Base-by-base conservation (phyloP, 2,888 invertebrate species). In the Steinernema carpocapsae region DNA sequence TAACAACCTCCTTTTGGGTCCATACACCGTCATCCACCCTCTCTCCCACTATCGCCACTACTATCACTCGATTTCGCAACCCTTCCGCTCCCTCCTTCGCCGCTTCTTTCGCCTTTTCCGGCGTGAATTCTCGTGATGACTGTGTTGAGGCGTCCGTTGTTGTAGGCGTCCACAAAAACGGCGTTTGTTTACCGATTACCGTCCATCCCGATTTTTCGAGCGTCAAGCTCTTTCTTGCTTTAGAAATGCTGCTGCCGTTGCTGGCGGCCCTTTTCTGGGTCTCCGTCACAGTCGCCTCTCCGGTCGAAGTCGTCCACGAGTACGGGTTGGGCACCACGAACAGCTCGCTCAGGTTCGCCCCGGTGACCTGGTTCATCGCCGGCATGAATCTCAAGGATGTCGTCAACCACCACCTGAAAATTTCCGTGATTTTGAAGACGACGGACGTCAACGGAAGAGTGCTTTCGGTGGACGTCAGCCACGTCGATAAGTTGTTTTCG, bases 241-340 rank as follows among this genome's bases (percentile, higher is more conserved):
- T 14, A 48, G 48, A 48, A 48, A 48, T 48, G 48, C 17, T 14
- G 22, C 32, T 37, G 26, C 64, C 64, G 29, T 37, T 64, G 26
- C 17, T 64, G 64, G 64, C 32, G 64, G 29, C 37, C 29, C 64
- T 64, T 26, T n/a, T 64, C 17, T 29, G 64, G 64, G 32, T 32
- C 64, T 29, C 64, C 32, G 22, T 32, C 17, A 19, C 64, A 32
- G 64, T 64, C 17, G 17, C 64, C 32, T 64, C 32, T 7, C 2
- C 64, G 64, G 64, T 32, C 32, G 64, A 64, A 64, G 64, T 64
- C 64, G n/a, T 64, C 17, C 64, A 64, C 64, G 64, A 64, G 64
- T 64, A 32, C 32, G 64, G 64, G 7, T 32, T 64, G 29, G 64
- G 64, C 29, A 64, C 24, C 64, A 26, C 29, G 17, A 64, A 64